These are phyloP conservation scores for Musca vetustissima DNA, from an alignment of 1,140 invertebrate genomes.

Conservation along the genomic window DNA sequence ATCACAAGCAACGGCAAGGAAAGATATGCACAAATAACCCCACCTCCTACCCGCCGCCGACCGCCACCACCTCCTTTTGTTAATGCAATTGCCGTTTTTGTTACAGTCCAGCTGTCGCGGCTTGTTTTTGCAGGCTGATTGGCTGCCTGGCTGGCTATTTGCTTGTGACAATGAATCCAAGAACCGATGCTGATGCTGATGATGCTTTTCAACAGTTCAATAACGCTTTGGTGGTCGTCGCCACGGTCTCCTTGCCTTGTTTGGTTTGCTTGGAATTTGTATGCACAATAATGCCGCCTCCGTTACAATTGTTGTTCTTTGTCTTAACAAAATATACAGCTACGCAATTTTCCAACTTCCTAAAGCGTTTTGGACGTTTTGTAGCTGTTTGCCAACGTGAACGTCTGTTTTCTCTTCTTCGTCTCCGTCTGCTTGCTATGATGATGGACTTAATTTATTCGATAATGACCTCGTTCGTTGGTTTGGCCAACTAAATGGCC, in stretches of 20 bases:
- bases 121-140: not conserved
- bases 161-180: not conserved
- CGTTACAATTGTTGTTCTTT: not conserved
- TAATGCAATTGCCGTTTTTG: no score
- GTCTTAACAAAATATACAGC: not conserved
- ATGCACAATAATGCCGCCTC: no score
- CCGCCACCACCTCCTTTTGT: no score
- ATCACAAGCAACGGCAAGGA: no score
- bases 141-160: not conserved
- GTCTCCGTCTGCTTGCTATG: not conserved
- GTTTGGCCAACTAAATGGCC: slow-evolving; percentile 13
- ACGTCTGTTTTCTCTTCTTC: not conserved
- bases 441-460: not conserved
- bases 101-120: no score
- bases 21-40: no score
- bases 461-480: slow-evolving; percentile 14
- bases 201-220: slow-evolving; percentile 11
- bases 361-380: not conserved
- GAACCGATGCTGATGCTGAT: no score
- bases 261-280: not conserved
- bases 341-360: not conserved
- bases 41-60: no score
- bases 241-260: no score
- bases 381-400: not conserved
- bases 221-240: not conserved